Evolutionary conservation across 1,140 invertebrate genomes (phyloP).

Genomic region (Ceratosolen solmsi): DNA sequence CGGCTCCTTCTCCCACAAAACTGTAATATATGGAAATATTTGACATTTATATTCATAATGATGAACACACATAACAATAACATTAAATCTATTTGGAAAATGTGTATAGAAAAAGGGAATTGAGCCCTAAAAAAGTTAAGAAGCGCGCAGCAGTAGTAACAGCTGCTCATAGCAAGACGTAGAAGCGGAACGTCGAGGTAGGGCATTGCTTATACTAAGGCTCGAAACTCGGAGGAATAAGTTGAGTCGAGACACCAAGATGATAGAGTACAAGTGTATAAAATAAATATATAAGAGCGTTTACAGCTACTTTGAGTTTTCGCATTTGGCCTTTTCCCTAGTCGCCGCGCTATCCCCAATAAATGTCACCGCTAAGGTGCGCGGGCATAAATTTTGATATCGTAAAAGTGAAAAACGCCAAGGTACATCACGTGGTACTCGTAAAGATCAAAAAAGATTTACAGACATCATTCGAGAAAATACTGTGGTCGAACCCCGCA

Average conservation of each 20-base stretch:
- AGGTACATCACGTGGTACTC: slow-evolving; percentile 35
- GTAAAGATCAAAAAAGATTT: slow-evolving; percentile 50
- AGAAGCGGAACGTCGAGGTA: no score
- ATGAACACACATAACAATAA: not conserved
- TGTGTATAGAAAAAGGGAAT: not conserved
- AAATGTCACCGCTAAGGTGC: slow-evolving; percentile 44
- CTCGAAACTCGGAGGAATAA: slow-evolving; percentile 22
- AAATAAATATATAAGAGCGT: slow-evolving; percentile 48
- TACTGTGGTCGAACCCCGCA: slow-evolving; percentile 8
- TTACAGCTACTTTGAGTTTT: slow-evolving; percentile 39
- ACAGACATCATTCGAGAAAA: slow-evolving; percentile 50
- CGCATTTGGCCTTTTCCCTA: slow-evolving; percentile 16
- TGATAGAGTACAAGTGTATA: slow-evolving; percentile 26
- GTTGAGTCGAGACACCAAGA: not conserved
- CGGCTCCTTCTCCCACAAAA: no score
- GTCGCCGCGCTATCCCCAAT: slow-evolving; percentile 9
- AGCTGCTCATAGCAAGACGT: not conserved
- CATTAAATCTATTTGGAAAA: slow-evolving; percentile 5
- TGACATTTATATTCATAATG: slow-evolving; percentile 6
- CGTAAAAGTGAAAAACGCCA: slow-evolving; percentile 51
- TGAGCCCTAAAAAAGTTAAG: not conserved
- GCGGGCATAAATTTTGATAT: slow-evolving; percentile 51
- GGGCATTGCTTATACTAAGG: slow-evolving; percentile 21
- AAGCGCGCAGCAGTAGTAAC: not conserved
- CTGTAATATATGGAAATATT: no score